Percentiles rank a stretch among this genome's conserved stretches.
Conservation (phyloP, 1,140 invertebrate genomes). For the Trissolcus basalis region DNA sequence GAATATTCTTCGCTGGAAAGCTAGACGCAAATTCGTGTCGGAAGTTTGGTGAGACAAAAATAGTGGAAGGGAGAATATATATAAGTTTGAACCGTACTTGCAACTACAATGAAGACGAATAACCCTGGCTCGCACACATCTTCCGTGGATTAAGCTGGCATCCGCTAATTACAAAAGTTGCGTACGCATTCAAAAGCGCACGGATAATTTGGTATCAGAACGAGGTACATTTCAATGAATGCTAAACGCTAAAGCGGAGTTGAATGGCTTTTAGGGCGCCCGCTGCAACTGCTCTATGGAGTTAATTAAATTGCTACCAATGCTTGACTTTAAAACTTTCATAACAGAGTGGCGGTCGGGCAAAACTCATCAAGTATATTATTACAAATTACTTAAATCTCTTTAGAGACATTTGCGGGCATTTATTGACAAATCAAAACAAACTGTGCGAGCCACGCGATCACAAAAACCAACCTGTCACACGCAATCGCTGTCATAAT, state of each 20-base stretch:
- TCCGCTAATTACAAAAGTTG: conserved; percentile 51
- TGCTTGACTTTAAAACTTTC: conserved; percentile 55
- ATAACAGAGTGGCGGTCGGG: conserved; percentile 36
- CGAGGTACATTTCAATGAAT: conserved; percentile 52
- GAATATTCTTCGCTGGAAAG: no score
- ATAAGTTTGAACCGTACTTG: not conserved
- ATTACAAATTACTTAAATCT: conserved; percentile 44
- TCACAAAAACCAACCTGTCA: no score
- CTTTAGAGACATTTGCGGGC: conserved; percentile 18
- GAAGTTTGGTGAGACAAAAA: no score
- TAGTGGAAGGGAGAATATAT: no score
- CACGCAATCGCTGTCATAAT: no score
- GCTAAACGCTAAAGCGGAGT: conserved; percentile 44
- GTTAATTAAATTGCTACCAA: conserved; percentile 56
- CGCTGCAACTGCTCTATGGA: conserved; percentile 34
- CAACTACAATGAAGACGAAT: not conserved
- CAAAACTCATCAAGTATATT: conserved; percentile 55
- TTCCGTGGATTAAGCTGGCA: conserved; percentile 16
- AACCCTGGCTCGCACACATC: conserved; percentile 11
- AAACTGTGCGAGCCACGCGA: no score
- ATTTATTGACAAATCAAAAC: conserved; percentile 41
- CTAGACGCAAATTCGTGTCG: no score
- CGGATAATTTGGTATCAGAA: conserved; percentile 54
- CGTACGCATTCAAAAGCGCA: conserved; percentile 36
- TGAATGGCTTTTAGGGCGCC: conserved; percentile 44